Percentiles rank a stretch among this genome's conserved stretches.
Evolutionary conservation across 2,888 invertebrate genomes (phyloP).

Genomic region (Hybos culiciformis): DNA sequence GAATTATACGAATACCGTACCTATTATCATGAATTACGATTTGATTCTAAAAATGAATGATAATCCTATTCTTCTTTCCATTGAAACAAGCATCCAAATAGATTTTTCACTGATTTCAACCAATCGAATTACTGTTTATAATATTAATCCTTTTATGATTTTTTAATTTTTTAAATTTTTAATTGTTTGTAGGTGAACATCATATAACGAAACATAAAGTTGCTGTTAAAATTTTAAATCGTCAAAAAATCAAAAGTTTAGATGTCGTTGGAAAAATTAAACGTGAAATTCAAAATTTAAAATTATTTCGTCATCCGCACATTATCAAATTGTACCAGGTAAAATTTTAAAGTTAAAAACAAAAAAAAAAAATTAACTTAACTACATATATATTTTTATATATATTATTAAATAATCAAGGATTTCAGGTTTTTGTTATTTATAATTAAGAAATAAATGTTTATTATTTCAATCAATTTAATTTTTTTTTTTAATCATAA

Average conservation of each 20-base stretch:
- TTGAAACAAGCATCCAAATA: too few species aligned
- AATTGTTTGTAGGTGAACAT: too few species aligned
- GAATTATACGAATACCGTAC: too few species aligned
- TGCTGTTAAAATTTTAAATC: constrained; percentile 94
- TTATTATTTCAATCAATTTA: background rate
- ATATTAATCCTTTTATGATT: too few species aligned
- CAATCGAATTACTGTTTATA: too few species aligned
- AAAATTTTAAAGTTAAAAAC: constrained; percentile 21
- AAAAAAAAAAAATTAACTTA: background rate
- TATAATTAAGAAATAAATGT: background rate
- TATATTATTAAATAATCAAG: too few species aligned
- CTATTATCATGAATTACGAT: too few species aligned
- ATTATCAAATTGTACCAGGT: constrained; percentile 91
- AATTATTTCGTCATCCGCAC: constrained; percentile 98
- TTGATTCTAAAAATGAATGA: too few species aligned
- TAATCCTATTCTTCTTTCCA: too few species aligned
- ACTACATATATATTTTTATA: too few species aligned
- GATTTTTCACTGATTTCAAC: too few species aligned
- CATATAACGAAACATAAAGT: constrained; percentile 96
- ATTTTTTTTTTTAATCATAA: background rate
- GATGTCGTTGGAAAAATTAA: constrained; percentile 99
- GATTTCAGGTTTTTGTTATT: constrained; percentile 1
- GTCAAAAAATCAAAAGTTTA: constrained; percentile 96
- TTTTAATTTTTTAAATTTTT: too few species aligned
- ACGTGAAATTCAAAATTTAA: constrained; percentile 96